A percentile compares a stretch with the other conserved stretches of the same genome.
phyloP scores from a whole-genome alignment of 2,113 vertebrate genomes.

The Mola mola region DNA sequence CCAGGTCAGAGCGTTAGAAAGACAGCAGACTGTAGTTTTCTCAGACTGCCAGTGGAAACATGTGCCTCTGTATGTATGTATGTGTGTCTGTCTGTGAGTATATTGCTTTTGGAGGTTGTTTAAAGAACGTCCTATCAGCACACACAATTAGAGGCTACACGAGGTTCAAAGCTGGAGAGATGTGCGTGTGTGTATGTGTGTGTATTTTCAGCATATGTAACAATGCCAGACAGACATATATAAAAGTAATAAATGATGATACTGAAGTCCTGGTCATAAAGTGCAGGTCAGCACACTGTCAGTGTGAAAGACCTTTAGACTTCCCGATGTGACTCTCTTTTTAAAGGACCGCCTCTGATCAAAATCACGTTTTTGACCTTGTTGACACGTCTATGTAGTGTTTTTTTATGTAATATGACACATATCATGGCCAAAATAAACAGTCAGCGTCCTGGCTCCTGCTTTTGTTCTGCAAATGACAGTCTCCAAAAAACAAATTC shows the following conservation, averaged over 20 bases:
- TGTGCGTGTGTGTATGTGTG: conserved; percentile 7
- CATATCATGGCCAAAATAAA: too few relatives aligned
- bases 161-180: not conserved
- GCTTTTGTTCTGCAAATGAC: too few relatives aligned
- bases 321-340: too few relatives aligned
- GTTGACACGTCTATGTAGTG: too few relatives aligned
- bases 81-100: conserved; percentile 4
- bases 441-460: too few relatives aligned
- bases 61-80: conserved; percentile 15
- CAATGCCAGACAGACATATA: conserved; percentile 42
- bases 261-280: conserved; percentile 29
- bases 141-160: conserved; percentile 45
- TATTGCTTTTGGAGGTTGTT: conserved; percentile 66
- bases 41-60: conserved; percentile 34
- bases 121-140: conserved; percentile 63
- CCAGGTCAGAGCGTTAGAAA: conserved; percentile 16
- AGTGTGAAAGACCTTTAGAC: conserved; percentile 39
- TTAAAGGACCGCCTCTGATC: too few relatives aligned
- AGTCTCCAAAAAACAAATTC: too few relatives aligned
- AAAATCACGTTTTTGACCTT: too few relatives aligned
- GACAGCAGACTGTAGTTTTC: conserved; percentile 28
- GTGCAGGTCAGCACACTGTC: not conserved
- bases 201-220: conserved; percentile 21
- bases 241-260: conserved; percentile 34
- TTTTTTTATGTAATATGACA: too few relatives aligned